Base-by-base conservation (phyloP, 2,113 vertebrate species). In the Burhinus bistriatus region DNA sequence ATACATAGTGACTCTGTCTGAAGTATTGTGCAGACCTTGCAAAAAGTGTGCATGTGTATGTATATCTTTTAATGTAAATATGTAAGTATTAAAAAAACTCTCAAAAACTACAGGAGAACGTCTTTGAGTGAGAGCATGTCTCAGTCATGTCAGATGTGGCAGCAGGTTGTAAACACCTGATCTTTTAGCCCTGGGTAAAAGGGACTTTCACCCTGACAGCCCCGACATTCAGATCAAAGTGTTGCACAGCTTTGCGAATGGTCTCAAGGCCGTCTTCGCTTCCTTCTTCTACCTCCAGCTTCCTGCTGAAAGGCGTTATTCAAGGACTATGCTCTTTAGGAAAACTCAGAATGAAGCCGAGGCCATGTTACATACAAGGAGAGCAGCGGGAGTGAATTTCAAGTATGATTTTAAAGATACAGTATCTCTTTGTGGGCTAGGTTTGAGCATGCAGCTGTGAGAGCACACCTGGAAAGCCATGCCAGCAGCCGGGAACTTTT, bases 201-300 rank as follows among this genome's bases (percentile, higher is more conserved):
- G 40, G 70, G 87, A 96, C 96, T 95, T 95, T 97, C 49, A 95
- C 80, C 92, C 36, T 1, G 11, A 30, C 72, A 79, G 76, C 36
- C 23, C 26, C 4, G 44, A 75, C 0, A 0, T 57, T 87, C 73
- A 87, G 91, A 95, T 96, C 83, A 87, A 95, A 95, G 86, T 26
- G 47, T 89, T 95, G 75, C 57, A 59, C 42, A 51, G 83, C 40
- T 92, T 68, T 89, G 40, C 9, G 3, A 52, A 61, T 86, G 71
- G 23, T 90, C 65, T 95, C 61, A 57, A 87, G 54, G 68, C 92
- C 36, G 9, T 19, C 61, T 89, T 75, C 3, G 10, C 89, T 95
- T 94, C 92, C 72, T 82, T 90, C 87, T 79, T 90, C 57, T 83
- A 57, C 54, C 30, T 87, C 22, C 30, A 42, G 36, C 76, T 96